Evolutionary conservation across 1,140 invertebrate species (phyloP).

Genomic region (Samia ricini): DNA sequence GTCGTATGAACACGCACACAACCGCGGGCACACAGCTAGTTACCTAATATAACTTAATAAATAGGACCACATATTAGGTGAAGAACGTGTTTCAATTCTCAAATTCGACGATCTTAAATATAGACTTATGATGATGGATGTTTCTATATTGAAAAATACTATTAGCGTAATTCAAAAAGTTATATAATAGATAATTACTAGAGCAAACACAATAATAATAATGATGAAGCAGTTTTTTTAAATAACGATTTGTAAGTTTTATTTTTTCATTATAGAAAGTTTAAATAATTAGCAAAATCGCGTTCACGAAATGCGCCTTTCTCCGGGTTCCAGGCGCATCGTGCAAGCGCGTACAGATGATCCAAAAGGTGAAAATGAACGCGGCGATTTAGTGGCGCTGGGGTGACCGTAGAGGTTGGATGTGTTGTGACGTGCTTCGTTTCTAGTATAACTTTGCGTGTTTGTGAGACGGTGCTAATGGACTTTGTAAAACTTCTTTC

Average conservation of each 20-base stretch:
- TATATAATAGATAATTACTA: background rate
- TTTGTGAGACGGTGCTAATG: slow-evolving; percentile 6
- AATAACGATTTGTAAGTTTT: background rate
- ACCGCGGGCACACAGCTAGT: too few relatives aligned
- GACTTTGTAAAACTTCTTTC: slow-evolving; percentile 4
- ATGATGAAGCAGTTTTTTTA: background rate
- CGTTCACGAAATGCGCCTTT: slow-evolving; percentile 1
- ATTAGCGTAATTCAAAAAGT: too few relatives aligned
- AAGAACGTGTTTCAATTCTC: too few relatives aligned
- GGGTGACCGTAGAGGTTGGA: slow-evolving; percentile 2
- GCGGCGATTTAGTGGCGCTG: slow-evolving; percentile 4
- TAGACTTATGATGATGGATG: too few relatives aligned
- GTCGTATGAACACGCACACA: too few relatives aligned
- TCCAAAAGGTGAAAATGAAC: background rate
- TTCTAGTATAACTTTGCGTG: slow-evolving; percentile 1
- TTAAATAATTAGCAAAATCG: background rate
- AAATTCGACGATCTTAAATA: too few relatives aligned
- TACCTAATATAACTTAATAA: too few relatives aligned
- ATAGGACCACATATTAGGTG: too few relatives aligned
- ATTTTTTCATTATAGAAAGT: background rate
- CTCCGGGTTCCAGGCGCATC: slow-evolving; percentile 2
- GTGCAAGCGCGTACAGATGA: slow-evolving; percentile 4
- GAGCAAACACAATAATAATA: background rate
- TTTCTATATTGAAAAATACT: too few relatives aligned
- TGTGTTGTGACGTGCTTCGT: background rate